phyloP scores from a whole-genome alignment of 2,888 invertebrate genomes.

The Polietes domitor region DNA sequence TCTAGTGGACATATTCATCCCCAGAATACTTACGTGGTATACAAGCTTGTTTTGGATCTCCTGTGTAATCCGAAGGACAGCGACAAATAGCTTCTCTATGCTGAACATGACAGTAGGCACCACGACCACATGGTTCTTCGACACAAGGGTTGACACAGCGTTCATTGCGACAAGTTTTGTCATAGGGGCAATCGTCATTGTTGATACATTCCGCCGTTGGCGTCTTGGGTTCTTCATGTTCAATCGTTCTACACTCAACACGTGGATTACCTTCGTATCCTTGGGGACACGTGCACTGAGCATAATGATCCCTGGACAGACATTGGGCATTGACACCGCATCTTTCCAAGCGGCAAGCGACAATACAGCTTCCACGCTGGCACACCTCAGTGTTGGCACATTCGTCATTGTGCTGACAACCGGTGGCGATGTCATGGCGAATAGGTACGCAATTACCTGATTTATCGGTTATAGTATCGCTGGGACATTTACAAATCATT shows the following conservation, averaged over 20 bases:
- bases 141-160: constrained; percentile 90
- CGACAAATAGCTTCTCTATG: constrained; percentile 89
- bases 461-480: constrained; percentile 88
- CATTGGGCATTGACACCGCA: constrained; percentile 94
- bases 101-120: constrained; percentile 91
- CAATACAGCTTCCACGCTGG: constrained; percentile 87
- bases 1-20: background rate
- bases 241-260: constrained; percentile 85
- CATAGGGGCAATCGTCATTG: constrained; percentile 89
- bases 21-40: constrained; percentile 86
- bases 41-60: constrained; percentile 88
- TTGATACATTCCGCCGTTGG: constrained; percentile 87
- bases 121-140: constrained; percentile 87
- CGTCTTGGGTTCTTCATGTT: constrained; percentile 66
- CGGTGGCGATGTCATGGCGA: constrained; percentile 82
- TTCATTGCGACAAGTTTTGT: constrained; percentile 89
- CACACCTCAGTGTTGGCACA: constrained; percentile 89
- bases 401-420: constrained; percentile 88
- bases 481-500: constrained; percentile 92
- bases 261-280: constrained; percentile 91
- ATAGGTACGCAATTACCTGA: constrained; percentile 87
- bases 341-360: constrained; percentile 88
- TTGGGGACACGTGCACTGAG: constrained; percentile 89
- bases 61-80: constrained; percentile 90
- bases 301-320: constrained; percentile 87